Conservation (phyloP, 2,888 invertebrate genomes). For the Clunio marinus region DNA sequence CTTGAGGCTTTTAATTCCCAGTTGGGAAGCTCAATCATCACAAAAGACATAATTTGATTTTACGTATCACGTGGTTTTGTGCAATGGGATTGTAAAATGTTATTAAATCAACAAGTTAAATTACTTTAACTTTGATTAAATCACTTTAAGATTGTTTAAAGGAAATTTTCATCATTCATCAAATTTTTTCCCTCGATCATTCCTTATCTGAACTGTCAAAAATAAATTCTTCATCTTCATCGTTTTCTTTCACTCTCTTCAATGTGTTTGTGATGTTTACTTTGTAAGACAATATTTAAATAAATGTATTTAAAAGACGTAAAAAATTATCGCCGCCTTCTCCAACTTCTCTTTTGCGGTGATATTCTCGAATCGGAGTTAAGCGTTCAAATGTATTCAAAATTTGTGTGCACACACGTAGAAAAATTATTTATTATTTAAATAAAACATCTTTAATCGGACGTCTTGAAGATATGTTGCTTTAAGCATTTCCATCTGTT, state of each 20-base stretch:
- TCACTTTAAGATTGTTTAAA: too few relatives aligned
- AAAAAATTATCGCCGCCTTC: slow-evolving; percentile 13
- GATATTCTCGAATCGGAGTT: slow-evolving; percentile 3
- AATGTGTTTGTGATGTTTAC: background rate
- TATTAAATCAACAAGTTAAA: too few relatives aligned
- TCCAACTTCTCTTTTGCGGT: background rate
- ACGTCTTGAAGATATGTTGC: background rate
- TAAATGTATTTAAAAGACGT: background rate
- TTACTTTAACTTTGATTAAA: too few relatives aligned
- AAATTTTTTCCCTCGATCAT: too few relatives aligned
- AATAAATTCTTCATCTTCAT: too few relatives aligned
- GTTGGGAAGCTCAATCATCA: too few relatives aligned
- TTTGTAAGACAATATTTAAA: background rate
- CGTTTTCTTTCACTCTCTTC: background rate
- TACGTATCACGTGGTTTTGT: too few relatives aligned
- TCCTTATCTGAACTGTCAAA: too few relatives aligned
- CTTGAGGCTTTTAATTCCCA: too few relatives aligned
- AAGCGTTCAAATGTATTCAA: background rate
- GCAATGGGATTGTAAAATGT: too few relatives aligned
- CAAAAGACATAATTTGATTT: too few relatives aligned
- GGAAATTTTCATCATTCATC: too few relatives aligned
- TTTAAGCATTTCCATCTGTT: slow-evolving; percentile 21
- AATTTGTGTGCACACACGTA: background rate
- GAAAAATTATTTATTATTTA: background rate
- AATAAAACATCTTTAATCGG: background rate